phyloP scores from a whole-genome alignment of 1,140 invertebrate species.

The Hylaeus volcanicus region DNA sequence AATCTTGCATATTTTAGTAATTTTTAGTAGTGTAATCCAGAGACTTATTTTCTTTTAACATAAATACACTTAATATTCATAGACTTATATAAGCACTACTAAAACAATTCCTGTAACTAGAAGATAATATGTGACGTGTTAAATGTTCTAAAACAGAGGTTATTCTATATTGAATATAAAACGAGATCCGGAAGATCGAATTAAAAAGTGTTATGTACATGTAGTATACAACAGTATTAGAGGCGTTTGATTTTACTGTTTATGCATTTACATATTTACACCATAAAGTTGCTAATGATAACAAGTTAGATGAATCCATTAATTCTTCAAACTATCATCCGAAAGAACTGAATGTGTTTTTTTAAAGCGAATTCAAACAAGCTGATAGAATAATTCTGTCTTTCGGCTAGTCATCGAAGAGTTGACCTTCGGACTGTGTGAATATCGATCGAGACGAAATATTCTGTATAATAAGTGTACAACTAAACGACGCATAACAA shows the following conservation, averaged over 20 bases:
- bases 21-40: neutral
- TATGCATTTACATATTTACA: constrained; percentile 28
- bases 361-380: neutral
- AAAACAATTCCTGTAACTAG: neutral
- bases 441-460: constrained; percentile 25
- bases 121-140: neutral
- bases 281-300: neutral
- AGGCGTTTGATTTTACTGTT: constrained; percentile 28
- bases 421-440: constrained; percentile 44
- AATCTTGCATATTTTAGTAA: constrained; percentile 14
- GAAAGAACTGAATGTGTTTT: neutral
- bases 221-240: constrained; percentile 26
- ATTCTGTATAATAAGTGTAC: constrained; percentile 21
- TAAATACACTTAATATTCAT: neutral
- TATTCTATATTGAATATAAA: neutral
- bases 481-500: neutral
- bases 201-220: neutral
- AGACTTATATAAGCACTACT: neutral
- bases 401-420: constrained; percentile 34
- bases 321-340: constrained; percentile 7
- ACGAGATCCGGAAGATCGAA: neutral
- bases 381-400: constrained; percentile 30
- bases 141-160: neutral
- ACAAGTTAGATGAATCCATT: neutral
- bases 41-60: constrained; percentile 6